Percentiles rank a stretch among this genome's conserved stretches.
Conservation (phyloP, 1,140 invertebrate genomes). For the Caenorhabditis remanei region DNA sequence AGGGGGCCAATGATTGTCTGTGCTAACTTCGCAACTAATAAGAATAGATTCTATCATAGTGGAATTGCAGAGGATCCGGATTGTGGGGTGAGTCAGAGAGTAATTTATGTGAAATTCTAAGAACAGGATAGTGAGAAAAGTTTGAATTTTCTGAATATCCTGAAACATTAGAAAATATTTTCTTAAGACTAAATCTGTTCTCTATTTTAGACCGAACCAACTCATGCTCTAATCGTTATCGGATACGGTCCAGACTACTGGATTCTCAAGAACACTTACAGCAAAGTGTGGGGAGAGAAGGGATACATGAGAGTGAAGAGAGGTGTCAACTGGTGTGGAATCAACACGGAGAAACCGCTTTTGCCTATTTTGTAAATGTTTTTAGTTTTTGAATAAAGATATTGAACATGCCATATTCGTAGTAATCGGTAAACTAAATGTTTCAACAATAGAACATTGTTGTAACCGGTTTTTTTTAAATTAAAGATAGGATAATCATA, state of each 20-base stretch:
- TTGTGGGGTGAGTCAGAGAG: neutral
- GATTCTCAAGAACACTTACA: slow-evolving; percentile 40
- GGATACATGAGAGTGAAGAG: slow-evolving; percentile 34
- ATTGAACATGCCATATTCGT: neutral
- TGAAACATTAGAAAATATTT: too few relatives aligned
- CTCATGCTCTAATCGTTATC: neutral
- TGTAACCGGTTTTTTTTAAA: too few relatives aligned
- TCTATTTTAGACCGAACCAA: slow-evolving; percentile 21
- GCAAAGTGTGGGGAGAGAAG: slow-evolving; percentile 20
- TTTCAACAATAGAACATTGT: too few relatives aligned
- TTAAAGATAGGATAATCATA: too few relatives aligned
- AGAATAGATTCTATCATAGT: slow-evolving; percentile 15
- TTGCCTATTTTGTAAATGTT: neutral
- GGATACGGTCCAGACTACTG: slow-evolving; percentile 27
- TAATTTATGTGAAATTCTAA: too few relatives aligned
- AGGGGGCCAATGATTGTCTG: slow-evolving; percentile 23
- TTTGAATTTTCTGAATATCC: too few relatives aligned
- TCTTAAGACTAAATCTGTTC: too few relatives aligned
- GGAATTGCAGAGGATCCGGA: slow-evolving; percentile 39
- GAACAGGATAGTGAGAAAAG: too few relatives aligned
- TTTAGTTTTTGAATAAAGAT: neutral
- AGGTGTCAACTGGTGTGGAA: slow-evolving; percentile 29
- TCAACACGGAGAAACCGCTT: slow-evolving; percentile 17
- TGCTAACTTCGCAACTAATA: slow-evolving; percentile 16
- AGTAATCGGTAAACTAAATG: neutral